A percentile compares a stretch with the other conserved stretches of the same genome.
Conservation (phyloP, 2,113 vertebrate genomes). For the Ceyx margarethae region DNA sequence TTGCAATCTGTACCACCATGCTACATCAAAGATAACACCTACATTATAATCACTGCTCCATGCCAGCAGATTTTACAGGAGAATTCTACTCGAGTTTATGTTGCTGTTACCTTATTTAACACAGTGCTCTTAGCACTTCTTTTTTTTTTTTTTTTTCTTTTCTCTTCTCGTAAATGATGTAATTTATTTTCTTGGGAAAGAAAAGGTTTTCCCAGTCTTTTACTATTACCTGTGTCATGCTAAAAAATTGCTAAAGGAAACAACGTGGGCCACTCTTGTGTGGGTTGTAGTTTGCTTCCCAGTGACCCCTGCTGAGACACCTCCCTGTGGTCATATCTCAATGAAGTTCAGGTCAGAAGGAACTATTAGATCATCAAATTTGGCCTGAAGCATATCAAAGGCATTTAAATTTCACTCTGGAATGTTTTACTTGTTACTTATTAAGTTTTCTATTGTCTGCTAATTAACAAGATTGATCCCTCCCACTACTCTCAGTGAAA, state of each 20-base stretch:
- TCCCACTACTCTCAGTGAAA: background rate
- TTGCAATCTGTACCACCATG: background rate
- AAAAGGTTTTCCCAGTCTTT: background rate
- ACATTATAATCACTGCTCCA: background rate
- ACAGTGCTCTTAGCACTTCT: background rate
- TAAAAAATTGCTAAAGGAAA: slow-evolving; percentile 18
- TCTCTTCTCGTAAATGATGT: background rate
- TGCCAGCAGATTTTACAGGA: background rate
- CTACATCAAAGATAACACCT: background rate
- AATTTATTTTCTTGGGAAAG: background rate
- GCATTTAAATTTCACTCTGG: background rate
- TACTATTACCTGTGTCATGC: slow-evolving; percentile 34
- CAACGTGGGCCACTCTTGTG: background rate
- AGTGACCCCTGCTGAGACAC: background rate
- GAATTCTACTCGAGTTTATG: background rate
- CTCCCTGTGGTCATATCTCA: background rate
- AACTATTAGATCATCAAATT: background rate
- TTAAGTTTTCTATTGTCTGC: background rate
- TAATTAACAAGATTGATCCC: background rate
- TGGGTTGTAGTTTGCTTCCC: background rate
- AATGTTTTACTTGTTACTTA: slow-evolving; percentile 25
- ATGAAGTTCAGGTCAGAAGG: background rate
- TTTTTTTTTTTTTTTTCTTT: background rate
- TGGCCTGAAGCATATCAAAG: slow-evolving; percentile 6
- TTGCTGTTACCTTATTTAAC: background rate